phyloP scores from a whole-genome alignment of 2,797 vertebrate species.

The Macrochelys suwanniensis region DNA sequence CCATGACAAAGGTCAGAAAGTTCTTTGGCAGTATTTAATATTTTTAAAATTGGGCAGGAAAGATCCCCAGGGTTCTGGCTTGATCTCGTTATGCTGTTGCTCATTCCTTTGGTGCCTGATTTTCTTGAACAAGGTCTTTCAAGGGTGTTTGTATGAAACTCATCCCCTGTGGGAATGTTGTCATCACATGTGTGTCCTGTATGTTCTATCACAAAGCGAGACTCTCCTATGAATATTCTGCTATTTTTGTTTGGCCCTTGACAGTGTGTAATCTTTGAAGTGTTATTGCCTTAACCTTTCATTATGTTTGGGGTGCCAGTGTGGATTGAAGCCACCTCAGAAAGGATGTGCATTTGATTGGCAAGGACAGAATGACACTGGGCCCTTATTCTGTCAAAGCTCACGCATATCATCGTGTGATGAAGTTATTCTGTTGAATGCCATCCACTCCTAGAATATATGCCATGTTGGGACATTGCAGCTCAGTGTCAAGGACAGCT shows the following conservation, averaged over 20 bases:
- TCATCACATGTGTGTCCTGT: background rate
- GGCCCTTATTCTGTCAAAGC: slow-evolving; percentile 65
- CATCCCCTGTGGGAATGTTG: slow-evolving; percentile 35
- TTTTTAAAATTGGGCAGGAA: slow-evolving; percentile 20
- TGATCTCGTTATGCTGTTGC: slow-evolving; percentile 24
- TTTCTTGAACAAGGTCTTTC: slow-evolving; percentile 62
- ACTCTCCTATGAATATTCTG: slow-evolving; percentile 21
- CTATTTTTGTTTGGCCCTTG: slow-evolving; percentile 53
- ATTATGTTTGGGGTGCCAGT: slow-evolving; percentile 51
- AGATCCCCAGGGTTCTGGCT: slow-evolving; percentile 32
- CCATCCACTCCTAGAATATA: background rate
- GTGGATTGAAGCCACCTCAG: slow-evolving; percentile 56
- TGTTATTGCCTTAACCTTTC: slow-evolving; percentile 63
- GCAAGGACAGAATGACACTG: slow-evolving; percentile 66
- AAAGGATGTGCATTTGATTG: slow-evolving; percentile 73
- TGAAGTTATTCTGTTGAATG: slow-evolving; percentile 40
- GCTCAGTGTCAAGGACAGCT: background rate
- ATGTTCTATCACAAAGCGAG: background rate
- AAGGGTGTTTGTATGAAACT: slow-evolving; percentile 49
- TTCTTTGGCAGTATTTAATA: background rate
- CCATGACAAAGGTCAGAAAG: slow-evolving; percentile 21
- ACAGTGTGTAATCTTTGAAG: slow-evolving; percentile 67
- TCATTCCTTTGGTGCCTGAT: slow-evolving; percentile 14
- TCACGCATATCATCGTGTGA: slow-evolving; percentile 24
- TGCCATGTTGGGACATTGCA: slow-evolving; percentile 43